Evolutionary conservation across 2,888 invertebrate genomes (phyloP).

Genomic region (Lamellibrachia satsuma): DNA sequence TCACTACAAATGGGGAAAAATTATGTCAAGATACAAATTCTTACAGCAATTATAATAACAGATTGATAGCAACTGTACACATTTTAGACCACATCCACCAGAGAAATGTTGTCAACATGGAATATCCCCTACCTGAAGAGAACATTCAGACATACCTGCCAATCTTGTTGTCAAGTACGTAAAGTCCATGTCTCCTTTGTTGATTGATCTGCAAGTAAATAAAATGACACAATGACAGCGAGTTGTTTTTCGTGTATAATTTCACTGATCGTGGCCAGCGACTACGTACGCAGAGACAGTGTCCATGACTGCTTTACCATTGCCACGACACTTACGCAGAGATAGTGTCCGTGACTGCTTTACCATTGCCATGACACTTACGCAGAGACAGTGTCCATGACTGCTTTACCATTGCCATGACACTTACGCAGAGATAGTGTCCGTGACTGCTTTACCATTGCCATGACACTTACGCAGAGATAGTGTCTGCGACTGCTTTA

Average conservation of each 20-base stretch:
- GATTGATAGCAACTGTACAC: background rate
- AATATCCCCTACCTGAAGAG: background rate
- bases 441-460: no score
- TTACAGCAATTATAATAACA: background rate
- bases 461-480: no score
- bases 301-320: no score
- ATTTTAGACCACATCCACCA: constrained; percentile 2
- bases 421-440: no score
- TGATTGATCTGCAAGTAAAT: constrained; percentile 56
- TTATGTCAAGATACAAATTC: background rate
- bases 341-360: no score
- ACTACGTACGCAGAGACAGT: no score
- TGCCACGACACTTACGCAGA: no score
- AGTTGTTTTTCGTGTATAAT: background rate
- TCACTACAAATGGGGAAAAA: constrained; percentile 70
- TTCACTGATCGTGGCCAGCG: no score
- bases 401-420: no score
- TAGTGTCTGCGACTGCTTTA: no score
- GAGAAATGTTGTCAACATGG: background rate
- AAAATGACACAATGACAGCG: background rate
- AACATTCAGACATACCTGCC: constrained; percentile 65
- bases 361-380: no score
- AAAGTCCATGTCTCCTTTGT: constrained; percentile 80
- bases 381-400: no score
- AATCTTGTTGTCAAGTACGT: constrained; percentile 91